Evolutionary conservation across 2,797 vertebrate species (phyloP).

Genomic region (Falco biarmicus): DNA sequence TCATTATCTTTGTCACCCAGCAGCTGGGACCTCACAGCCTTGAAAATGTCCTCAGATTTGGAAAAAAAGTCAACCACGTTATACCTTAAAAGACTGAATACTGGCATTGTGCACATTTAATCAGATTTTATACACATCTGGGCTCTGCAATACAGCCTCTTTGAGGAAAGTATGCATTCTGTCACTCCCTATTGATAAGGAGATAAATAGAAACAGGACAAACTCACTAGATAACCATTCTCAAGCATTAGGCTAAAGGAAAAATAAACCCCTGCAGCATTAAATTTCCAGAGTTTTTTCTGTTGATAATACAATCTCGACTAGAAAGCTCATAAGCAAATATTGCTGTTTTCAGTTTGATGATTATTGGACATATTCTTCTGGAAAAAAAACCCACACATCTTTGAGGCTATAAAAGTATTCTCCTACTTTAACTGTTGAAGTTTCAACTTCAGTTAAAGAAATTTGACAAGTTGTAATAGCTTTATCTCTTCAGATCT

Average conservation of each 20-base stretch:
- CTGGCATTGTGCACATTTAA: conserved; percentile 62
- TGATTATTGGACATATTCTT: background rate
- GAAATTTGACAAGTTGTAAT: background rate
- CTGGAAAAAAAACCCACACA: background rate
- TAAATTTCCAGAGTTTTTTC: background rate
- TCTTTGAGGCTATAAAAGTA: background rate
- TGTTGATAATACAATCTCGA: background rate
- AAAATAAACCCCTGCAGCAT: conserved; percentile 4
- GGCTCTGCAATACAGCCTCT: conserved; percentile 35
- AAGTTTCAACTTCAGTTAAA: background rate
- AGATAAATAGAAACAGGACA: conserved; percentile 48
- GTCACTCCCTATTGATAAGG: conserved; percentile 62
- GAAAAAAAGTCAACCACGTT: conserved; percentile 33
- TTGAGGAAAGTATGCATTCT: conserved; percentile 50
- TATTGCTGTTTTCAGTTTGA: background rate
- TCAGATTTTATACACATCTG: conserved; percentile 68
- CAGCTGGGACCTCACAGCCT: conserved; percentile 38
- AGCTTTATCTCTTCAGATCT: background rate
- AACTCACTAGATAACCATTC: background rate
- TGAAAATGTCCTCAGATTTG: conserved; percentile 42
- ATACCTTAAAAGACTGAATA: conserved; percentile 59
- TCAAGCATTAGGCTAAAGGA: conserved; percentile 19
- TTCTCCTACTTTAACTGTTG: background rate
- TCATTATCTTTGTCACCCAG: conserved; percentile 57
- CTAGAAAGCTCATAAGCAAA: conserved; percentile 15